phyloP scores from a whole-genome alignment of 2,797 vertebrate genomes.

The Leucoraja ocellata region DNA sequence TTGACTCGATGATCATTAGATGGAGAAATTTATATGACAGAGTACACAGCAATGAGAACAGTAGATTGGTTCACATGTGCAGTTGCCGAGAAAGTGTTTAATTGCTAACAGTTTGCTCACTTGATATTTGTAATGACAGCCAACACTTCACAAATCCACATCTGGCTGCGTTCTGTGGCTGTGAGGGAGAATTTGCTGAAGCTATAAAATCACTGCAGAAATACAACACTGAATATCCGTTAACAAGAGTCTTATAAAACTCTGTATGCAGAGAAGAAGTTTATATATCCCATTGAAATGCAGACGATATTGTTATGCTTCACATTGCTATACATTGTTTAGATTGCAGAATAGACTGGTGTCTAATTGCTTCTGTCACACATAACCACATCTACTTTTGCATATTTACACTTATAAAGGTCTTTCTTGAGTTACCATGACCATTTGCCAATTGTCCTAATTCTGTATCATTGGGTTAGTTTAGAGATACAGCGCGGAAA shows the following conservation, averaged over 20 bases:
- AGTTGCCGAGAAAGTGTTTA: not conserved
- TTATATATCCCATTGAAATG: not conserved
- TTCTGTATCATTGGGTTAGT: not conserved
- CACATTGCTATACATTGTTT: not conserved
- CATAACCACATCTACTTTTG: not conserved
- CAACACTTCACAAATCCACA: not conserved
- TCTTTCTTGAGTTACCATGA: not conserved
- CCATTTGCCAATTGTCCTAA: not conserved
- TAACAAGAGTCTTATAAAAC: not conserved
- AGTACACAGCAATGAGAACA: not conserved
- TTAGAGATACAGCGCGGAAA: no score
- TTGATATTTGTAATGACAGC: not conserved
- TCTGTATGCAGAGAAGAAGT: not conserved
- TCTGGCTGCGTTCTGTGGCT: not conserved
- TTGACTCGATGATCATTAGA: not conserved
- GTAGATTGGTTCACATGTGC: not conserved
- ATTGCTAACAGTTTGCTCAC: not conserved
- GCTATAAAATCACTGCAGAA: not conserved
- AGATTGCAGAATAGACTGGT: not conserved
- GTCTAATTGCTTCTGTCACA: not conserved
- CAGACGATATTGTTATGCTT: no score
- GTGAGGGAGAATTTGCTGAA: not conserved
- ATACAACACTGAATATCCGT: not conserved
- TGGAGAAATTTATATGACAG: not conserved
- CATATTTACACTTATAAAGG: not conserved